phyloP scores from a whole-genome alignment of 2,888 invertebrate species.

The Eupithecia pulchellata region DNA sequence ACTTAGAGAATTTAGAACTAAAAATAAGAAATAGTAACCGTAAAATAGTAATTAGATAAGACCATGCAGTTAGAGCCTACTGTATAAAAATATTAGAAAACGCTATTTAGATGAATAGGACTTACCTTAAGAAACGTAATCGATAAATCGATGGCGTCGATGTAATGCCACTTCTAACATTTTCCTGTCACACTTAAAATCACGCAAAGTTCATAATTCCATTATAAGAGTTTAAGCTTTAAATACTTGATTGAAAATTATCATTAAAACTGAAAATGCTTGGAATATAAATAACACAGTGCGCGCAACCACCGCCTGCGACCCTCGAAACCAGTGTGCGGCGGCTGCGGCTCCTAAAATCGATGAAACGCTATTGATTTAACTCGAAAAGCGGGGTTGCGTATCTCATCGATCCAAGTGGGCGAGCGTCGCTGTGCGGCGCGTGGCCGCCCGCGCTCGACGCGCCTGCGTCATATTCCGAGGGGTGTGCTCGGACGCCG shows the following conservation, averaged over 20 bases:
- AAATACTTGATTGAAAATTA: neutral
- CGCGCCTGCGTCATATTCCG: slow-evolving; percentile 68
- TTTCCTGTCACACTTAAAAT: slow-evolving; percentile 19
- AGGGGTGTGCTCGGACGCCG: slow-evolving; percentile 59
- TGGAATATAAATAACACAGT: slow-evolving; percentile 37
- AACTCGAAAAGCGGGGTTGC: slow-evolving; percentile 88
- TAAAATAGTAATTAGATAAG: neutral
- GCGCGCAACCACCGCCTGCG: slow-evolving; percentile 84
- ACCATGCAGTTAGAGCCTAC: neutral
- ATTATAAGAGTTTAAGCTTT: neutral
- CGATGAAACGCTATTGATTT: slow-evolving; percentile 91
- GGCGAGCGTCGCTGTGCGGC: slow-evolving; percentile 58
- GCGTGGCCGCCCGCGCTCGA: slow-evolving; percentile 44
- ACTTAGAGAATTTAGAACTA: too few species aligned
- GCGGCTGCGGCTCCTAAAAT: slow-evolving; percentile 89
- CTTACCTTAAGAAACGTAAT: slow-evolving; percentile 45
- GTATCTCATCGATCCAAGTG: slow-evolving; percentile 90
- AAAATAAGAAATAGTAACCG: neutral
- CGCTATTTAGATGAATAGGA: neutral
- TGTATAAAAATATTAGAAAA: neutral
- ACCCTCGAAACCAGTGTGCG: slow-evolving; percentile 79
- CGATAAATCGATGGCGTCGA: slow-evolving; percentile 33
- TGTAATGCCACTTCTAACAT: slow-evolving; percentile 18
- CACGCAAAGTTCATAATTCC: slow-evolving; percentile 1
- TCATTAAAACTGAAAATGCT: neutral